Conservation (phyloP, 2,113 vertebrate genomes). For the Pterocles gutturalis region DNA sequence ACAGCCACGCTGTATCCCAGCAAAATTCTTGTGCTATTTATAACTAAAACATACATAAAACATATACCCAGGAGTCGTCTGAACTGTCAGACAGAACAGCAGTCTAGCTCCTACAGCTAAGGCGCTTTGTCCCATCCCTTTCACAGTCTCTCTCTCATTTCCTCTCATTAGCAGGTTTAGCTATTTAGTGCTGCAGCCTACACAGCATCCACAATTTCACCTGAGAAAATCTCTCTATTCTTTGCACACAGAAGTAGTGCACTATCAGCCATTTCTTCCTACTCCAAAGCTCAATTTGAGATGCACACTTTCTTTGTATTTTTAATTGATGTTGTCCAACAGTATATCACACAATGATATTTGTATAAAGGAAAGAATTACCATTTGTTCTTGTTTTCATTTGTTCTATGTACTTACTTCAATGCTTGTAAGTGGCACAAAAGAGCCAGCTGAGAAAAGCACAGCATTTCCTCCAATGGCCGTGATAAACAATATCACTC, state of each 20-base stretch:
- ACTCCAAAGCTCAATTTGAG: neutral
- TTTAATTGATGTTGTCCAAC: neutral
- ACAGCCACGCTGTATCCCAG: neutral
- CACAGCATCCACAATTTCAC: accelerated
- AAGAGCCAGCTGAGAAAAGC: neutral
- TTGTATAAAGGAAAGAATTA: neutral
- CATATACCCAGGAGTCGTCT: neutral
- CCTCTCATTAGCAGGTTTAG: neutral
- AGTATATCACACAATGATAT: neutral
- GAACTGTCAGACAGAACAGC: neutral
- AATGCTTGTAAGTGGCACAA: neutral
- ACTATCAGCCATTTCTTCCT: neutral
- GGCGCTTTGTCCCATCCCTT: neutral
- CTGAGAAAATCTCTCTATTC: neutral
- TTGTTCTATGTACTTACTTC: neutral
- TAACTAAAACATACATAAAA: neutral
- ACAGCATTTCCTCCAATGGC: neutral
- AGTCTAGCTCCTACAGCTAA: neutral
- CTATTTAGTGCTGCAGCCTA: neutral
- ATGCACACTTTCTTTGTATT: neutral
- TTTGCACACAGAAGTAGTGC: neutral
- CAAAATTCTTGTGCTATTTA: neutral
- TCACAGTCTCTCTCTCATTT: neutral
- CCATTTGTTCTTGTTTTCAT: neutral
- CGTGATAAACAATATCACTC: neutral